Evolutionary conservation across 2,888 invertebrate species (phyloP).

Genomic region (Galeruca laticollis): DNA sequence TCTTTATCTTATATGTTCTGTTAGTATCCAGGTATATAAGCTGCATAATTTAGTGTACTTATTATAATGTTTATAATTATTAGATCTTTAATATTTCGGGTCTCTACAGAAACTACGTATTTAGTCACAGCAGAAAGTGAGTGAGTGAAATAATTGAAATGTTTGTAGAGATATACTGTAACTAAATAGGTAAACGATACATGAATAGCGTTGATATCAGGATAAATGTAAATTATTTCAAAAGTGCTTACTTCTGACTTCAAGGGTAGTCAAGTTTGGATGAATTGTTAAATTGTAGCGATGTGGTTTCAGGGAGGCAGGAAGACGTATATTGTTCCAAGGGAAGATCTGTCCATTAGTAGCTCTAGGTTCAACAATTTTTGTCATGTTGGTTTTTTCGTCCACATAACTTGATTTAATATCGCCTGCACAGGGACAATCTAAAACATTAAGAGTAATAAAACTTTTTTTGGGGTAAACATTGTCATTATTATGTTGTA

Average conservation of each 20-base stretch:
- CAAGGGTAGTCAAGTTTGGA: constrained; percentile 91
- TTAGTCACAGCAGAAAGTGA: too few relatives aligned
- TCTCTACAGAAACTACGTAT: too few relatives aligned
- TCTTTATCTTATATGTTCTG: too few relatives aligned
- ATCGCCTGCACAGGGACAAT: constrained; percentile 78
- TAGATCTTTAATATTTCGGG: too few relatives aligned
- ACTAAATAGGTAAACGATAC: too few relatives aligned
- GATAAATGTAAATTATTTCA: not conserved
- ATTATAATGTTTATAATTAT: too few relatives aligned
- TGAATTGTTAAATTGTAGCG: constrained; percentile 92
- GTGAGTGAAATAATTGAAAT: too few relatives aligned
- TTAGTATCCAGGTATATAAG: too few relatives aligned
- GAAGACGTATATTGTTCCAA: constrained; percentile 83
- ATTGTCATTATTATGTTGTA: not conserved
- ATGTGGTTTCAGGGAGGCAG: constrained; percentile 81
- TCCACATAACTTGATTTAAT: constrained; percentile 73
- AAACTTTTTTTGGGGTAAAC: not conserved
- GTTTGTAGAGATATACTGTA: too few relatives aligned
- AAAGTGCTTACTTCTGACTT: constrained; percentile 79
- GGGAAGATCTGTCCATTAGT: constrained; percentile 83
- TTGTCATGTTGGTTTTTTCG: constrained; percentile 74
- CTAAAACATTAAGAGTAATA: constrained; percentile 63
- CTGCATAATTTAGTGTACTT: too few relatives aligned
- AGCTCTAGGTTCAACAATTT: constrained; percentile 75
- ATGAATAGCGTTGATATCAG: too few relatives aligned